Base-by-base conservation (phyloP, 64 coral and sea anemone species). In the Porites lutea region DNA sequence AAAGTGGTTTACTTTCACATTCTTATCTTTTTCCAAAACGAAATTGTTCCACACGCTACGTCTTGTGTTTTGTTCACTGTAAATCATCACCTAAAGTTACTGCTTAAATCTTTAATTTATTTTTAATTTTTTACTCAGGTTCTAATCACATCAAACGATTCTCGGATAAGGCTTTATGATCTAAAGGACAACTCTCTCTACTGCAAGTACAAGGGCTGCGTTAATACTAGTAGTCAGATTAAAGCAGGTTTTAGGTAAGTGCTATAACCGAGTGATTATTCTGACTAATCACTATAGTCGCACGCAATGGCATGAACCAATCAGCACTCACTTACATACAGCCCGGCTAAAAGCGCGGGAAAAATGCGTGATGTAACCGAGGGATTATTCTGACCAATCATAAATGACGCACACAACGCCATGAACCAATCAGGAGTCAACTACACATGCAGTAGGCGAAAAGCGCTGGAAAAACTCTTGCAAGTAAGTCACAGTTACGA, bases 91-190 rank as follows among this genome's bases (percentile, higher is more conserved):
- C 96, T 71, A 99, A 99, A 88, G 93, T 98, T 4, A 46, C 20
- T 13, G 4, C 37, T 62, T 43, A 49, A 12, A 16, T 21, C 6
- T 13, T 90, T 19, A 8, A 4, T 3, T 71, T 43, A 19, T 86
- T 68, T 86, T 23, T 60, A 53, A 43, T 14, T 23, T 90, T 75
- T 37, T 37, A 14, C 84, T 70, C 16, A 98, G 96, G 94, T 99
- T 52, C 74, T 99, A 12, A 96, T 99, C 80, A 99, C 97, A 48
- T 99, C 97, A n/a, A 99, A 99, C 55, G 97, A 99, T 65, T 99
- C 97, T 50, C 88, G 97, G 44, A 99, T 99, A 84, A 75, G 97
- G 64, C 85, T 99, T 13, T 99, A 99, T 79, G 94, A 95, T 68
- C 72, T 99, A 22, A 99, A 99, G 65, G 97, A 99, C 87, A 95